Conservation (phyloP, 2,797 vertebrate species). For the Molossus molossus region DNA sequence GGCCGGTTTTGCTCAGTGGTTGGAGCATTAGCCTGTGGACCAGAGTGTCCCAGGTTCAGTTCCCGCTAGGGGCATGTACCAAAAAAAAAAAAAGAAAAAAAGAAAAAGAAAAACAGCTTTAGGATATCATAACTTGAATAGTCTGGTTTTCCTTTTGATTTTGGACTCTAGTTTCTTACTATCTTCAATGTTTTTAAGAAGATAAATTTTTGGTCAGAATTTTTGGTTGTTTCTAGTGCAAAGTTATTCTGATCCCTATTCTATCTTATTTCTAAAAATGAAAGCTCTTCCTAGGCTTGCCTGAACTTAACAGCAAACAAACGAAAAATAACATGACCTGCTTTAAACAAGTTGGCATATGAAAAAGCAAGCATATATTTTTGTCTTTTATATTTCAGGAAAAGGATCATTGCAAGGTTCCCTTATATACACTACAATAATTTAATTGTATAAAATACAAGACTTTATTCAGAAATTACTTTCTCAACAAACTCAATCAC, state of each 20-base stretch:
- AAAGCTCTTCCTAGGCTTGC: not conserved
- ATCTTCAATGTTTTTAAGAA: not conserved
- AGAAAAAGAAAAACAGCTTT: not conserved
- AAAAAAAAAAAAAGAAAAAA: too few species aligned
- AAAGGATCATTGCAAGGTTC: conserved; percentile 19
- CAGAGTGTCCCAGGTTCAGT: too few species aligned
- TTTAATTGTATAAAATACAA: conserved; percentile 24
- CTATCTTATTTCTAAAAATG: conserved; percentile 8
- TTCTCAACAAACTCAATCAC: not conserved
- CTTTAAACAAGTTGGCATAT: conserved; percentile 47
- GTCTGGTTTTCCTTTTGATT: not conserved
- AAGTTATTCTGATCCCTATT: not conserved
- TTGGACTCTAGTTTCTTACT: conserved; percentile 11
- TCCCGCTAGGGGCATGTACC: too few species aligned
- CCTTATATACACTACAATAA: conserved; percentile 16
- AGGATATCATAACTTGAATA: not conserved
- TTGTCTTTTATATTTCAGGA: not conserved
- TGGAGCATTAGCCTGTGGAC: too few species aligned
- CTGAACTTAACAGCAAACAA: conserved; percentile 13
- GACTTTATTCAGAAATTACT: conserved; percentile 57
- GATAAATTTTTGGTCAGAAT: not conserved
- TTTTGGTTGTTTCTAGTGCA: conserved; percentile 4
- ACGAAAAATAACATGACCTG: not conserved
- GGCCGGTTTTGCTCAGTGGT: too few species aligned
- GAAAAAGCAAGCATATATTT: conserved; percentile 37